Evolutionary conservation across 2,797 vertebrate species (phyloP).

Genomic region (Mormyrus hasselquistii): DNA sequence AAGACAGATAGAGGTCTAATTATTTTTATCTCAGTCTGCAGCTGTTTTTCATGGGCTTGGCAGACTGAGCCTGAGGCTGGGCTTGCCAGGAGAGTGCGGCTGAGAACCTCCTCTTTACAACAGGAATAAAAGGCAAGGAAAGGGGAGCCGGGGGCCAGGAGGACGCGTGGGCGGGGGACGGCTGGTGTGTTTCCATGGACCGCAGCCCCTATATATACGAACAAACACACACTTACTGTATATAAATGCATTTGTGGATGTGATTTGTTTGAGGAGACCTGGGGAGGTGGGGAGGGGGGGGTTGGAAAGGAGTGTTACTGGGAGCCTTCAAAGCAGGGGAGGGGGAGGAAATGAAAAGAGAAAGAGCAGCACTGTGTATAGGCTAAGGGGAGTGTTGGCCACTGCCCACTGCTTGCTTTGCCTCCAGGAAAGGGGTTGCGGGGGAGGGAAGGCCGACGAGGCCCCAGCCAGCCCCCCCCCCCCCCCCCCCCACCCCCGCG

Average conservation of each 20-base stretch:
- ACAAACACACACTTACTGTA: conserved; percentile 21
- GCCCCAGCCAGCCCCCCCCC: conserved; percentile 14
- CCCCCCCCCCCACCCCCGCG: too few species aligned
- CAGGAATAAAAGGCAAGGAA: conserved; percentile 61
- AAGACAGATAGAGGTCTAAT: conserved; percentile 70
- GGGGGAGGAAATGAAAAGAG: background rate
- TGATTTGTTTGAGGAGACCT: background rate
- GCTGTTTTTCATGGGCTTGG: conserved; percentile 72
- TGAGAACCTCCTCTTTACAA: conserved; percentile 69
- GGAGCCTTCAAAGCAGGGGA: background rate
- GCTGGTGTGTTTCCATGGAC: conserved; percentile 68
- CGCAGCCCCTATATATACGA: conserved; percentile 60
- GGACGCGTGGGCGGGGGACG: conserved; percentile 50
- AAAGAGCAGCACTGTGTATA: background rate
- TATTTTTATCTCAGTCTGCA: conserved; percentile 76
- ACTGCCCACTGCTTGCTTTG: background rate
- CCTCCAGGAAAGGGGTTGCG: background rate
- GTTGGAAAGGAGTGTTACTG: background rate
- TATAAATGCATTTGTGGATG: conserved; percentile 19
- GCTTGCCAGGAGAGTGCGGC: conserved; percentile 70
- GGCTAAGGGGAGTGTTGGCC: background rate
- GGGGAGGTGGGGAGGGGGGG: background rate
- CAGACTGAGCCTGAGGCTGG: conserved; percentile 54
- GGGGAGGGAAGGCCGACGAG: background rate
- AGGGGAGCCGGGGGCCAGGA: conserved; percentile 59